These are phyloP conservation scores for Isichthys henryi DNA, from an alignment of 2,113 vertebrate genomes.

Conservation along the genomic window DNA sequence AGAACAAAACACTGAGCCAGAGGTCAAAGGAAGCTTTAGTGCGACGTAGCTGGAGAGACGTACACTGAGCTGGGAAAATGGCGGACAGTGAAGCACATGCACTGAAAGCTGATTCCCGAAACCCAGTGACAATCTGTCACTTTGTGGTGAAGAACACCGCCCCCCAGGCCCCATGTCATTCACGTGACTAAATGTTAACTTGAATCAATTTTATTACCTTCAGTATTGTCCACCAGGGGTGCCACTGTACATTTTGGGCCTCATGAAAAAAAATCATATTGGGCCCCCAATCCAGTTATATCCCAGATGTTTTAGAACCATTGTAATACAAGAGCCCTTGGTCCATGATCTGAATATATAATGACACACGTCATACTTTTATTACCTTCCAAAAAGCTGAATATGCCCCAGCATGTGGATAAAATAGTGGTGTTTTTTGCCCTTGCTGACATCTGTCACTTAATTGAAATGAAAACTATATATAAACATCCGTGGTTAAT, in stretches of 20 bases:
- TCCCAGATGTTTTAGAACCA: not conserved
- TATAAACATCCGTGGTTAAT: not conserved
- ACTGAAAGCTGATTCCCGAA: not conserved
- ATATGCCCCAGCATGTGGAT: not conserved
- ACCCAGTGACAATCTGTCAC: not conserved
- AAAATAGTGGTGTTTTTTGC: not conserved
- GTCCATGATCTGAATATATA: not conserved
- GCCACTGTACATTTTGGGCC: not conserved
- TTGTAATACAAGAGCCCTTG: not conserved
- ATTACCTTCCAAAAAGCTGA: not conserved
- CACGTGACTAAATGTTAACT: not conserved
- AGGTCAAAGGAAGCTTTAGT: not conserved
- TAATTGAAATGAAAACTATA: not conserved
- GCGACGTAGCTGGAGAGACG: not conserved
- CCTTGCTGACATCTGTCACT: not conserved
- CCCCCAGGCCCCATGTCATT: not conserved
- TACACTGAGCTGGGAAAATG: not conserved
- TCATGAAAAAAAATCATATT: not conserved
- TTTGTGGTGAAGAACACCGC: not conserved
- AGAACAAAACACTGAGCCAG: not conserved
- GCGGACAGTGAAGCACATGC: not conserved
- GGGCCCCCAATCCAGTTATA: not conserved
- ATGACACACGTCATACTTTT: not conserved
- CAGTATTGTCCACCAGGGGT: not conserved
- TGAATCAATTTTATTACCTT: not conserved